Conservation (phyloP, 1,140 invertebrate species). For the Eueides isabella region DNA sequence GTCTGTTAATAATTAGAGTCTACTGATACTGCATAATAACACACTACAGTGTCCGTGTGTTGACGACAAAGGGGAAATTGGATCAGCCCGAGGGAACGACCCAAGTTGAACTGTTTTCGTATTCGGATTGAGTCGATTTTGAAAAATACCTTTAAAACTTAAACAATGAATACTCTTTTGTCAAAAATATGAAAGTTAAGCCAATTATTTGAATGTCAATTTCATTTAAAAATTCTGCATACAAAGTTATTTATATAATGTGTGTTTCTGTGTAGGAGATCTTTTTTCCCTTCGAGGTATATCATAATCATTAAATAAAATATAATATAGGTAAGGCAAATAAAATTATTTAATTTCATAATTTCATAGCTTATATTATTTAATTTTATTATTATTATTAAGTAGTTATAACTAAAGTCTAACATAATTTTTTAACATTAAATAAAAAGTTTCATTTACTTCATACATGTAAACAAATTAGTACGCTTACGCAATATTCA, state of each 20-base stretch:
- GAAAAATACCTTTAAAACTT: not conserved
- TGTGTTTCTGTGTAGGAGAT: not conserved
- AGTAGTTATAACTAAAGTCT: no score
- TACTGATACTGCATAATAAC: conserved; percentile 39
- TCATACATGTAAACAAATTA: not conserved
- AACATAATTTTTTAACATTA: no score
- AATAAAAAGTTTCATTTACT: no score
- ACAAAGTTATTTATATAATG: not conserved
- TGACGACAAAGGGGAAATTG: conserved; percentile 44
- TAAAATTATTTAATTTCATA: no score
- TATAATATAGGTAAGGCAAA: no score
- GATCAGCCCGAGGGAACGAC: conserved; percentile 16
- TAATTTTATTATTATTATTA: no score
- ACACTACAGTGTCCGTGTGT: conserved; percentile 27
- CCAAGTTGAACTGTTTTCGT: conserved; percentile 23
- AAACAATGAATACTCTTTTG: not conserved
- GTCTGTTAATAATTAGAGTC: conserved; percentile 45
- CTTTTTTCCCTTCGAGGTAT: not conserved
- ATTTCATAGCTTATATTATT: no score
- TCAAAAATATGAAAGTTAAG: not conserved
- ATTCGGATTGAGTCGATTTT: conserved; percentile 4
- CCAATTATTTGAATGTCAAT: not conserved
- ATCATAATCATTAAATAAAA: no score
- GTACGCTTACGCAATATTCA: not conserved
- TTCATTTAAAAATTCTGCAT: not conserved